Evolutionary conservation across 2,797 vertebrate genomes (phyloP).

Genomic region (Jordanella pulchra): DNA sequence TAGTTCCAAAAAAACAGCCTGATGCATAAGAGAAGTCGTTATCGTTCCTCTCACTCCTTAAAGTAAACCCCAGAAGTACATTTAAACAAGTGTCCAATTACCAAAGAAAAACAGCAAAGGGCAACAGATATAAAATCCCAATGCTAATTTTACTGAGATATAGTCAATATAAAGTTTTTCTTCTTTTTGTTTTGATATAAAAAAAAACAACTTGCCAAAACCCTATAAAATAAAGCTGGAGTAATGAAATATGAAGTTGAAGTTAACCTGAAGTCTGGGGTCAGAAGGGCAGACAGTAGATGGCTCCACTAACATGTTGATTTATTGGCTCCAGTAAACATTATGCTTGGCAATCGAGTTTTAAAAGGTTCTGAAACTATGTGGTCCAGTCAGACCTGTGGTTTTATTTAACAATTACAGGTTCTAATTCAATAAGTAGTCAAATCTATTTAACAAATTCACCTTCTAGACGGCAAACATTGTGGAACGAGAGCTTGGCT

Average conservation of each 20-base stretch:
- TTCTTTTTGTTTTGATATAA: too few species aligned
- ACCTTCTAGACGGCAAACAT: background rate
- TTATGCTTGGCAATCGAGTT: background rate
- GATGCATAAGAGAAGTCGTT: background rate
- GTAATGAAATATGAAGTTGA: too few species aligned
- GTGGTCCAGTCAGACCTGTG: background rate
- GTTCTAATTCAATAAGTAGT: background rate
- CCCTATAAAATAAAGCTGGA: too few species aligned
- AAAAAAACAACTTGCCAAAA: too few species aligned
- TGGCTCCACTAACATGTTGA: background rate
- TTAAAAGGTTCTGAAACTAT: background rate
- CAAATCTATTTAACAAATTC: too few species aligned
- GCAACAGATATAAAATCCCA: background rate
- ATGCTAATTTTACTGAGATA: background rate
- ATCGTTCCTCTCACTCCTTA: background rate
- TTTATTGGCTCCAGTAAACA: background rate
- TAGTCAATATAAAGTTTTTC: background rate
- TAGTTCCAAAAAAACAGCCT: background rate
- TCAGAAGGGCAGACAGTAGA: background rate
- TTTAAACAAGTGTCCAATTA: background rate
- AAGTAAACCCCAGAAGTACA: background rate
- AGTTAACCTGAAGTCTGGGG: background rate
- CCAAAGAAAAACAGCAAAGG: background rate
- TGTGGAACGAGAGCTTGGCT: background rate
- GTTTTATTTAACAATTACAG: too few species aligned